These are phyloP conservation scores for Champsocephalus gunnari DNA, from an alignment of 2,797 vertebrate species.

Conservation along the genomic window DNA sequence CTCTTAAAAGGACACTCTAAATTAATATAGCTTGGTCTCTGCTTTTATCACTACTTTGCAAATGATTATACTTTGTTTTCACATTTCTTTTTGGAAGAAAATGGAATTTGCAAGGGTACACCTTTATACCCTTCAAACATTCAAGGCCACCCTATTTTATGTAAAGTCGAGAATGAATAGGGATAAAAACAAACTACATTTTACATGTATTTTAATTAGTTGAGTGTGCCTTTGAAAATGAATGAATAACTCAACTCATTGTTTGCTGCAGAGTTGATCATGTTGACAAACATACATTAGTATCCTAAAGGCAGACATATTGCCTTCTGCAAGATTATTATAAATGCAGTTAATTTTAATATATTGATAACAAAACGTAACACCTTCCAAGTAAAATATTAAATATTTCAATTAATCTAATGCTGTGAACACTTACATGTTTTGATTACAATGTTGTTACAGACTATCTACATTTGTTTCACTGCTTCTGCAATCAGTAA, in stretches of 20 bases:
- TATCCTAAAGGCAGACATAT: neutral
- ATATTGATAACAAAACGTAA: neutral
- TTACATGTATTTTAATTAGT: constrained; percentile 6
- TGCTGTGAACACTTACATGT: neutral
- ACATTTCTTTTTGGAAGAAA: neutral
- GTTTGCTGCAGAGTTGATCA: neutral
- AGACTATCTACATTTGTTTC: constrained; percentile 33
- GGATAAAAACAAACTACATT: neutral
- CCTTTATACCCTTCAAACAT: neutral
- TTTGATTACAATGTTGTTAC: constrained; percentile 11
- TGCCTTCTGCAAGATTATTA: neutral
- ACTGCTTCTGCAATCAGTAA: constrained; percentile 21
- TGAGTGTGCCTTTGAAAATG: neutral
- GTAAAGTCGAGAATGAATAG: neutral
- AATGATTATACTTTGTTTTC: neutral
- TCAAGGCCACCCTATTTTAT: neutral
- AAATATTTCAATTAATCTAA: constrained; percentile 4
- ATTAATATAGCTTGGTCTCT: neutral
- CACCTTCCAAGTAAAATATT: neutral
- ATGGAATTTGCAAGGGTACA: neutral
- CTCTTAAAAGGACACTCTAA: constrained; percentile 13
- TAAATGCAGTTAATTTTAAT: neutral
- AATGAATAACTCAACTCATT: neutral
- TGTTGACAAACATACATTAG: neutral
- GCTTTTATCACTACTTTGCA: neutral